Percentiles rank a stretch among this genome's conserved stretches.
These are phyloP conservation scores for Trileptium ribeirensis DNA, from an alignment of 2,888 invertebrate genomes.

Conservation along the genomic window DNA sequence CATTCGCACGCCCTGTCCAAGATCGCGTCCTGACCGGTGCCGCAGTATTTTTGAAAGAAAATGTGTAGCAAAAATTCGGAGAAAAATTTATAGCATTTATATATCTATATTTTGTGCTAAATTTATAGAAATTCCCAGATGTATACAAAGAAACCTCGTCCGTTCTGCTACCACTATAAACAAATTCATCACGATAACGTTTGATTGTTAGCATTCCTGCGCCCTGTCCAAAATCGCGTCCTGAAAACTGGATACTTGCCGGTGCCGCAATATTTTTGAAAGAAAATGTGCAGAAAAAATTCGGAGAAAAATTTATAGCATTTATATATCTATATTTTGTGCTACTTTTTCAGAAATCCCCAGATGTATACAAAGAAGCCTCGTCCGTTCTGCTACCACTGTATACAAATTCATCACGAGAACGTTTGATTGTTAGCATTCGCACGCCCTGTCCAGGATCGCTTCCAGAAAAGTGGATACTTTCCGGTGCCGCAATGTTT, in stretches of 20 bases:
- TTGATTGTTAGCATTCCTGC: constrained; percentile 57
- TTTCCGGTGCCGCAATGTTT: constrained; percentile 62
- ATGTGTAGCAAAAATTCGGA: no score
- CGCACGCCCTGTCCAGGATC: constrained; percentile 57
- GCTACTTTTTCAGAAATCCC: constrained; percentile 49
- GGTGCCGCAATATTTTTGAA: constrained; percentile 62
- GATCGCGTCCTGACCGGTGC: constrained; percentile 59
- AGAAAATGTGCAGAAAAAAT: no score
- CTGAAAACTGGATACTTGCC: constrained; percentile 61
- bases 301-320: no score
- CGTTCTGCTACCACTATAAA: constrained; percentile 59
- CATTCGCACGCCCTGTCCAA: constrained; percentile 57
- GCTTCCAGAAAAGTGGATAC: constrained; percentile 61
- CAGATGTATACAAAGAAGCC: constrained; percentile 51
- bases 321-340: no score
- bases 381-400: constrained; percentile 57
- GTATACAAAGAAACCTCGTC: constrained; percentile 51
- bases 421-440: constrained; percentile 57
- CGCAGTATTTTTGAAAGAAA: constrained; percentile 60
- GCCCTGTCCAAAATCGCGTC: constrained; percentile 55
- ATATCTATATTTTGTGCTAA: no score
- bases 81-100: no score
- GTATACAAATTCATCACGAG: constrained; percentile 58
- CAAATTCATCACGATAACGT: constrained; percentile 56
- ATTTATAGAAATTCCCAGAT: constrained; percentile 50